These are phyloP conservation scores for Drosophila diplacantha DNA, from an alignment of 2,888 invertebrate genomes.

Conservation along the genomic window DNA sequence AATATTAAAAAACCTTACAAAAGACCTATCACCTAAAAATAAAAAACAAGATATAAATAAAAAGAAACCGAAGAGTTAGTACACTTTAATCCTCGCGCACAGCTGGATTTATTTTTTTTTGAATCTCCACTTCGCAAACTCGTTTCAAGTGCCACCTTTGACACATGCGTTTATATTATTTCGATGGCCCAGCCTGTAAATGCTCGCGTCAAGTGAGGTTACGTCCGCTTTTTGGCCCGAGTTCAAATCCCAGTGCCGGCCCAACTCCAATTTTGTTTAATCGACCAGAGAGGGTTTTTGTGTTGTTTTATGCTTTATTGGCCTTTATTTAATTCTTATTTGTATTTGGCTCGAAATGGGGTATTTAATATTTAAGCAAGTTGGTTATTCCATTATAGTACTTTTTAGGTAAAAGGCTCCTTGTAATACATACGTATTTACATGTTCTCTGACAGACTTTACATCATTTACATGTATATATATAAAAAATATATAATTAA, in stretches of 20 bases:
- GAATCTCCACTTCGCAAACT: slow-evolving; percentile 5
- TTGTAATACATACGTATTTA: not conserved
- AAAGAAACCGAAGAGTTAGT: not conserved
- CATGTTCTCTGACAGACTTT: too few relatives aligned
- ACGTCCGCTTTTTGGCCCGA: slow-evolving; percentile 32
- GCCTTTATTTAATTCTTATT: slow-evolving; percentile 8
- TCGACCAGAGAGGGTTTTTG: slow-evolving; percentile 1
- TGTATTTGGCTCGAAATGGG: not conserved
- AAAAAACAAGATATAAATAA: not conserved
- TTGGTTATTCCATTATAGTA: not conserved
- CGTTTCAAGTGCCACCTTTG: slow-evolving; percentile 41
- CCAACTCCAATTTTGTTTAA: not conserved
- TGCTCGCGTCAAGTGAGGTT: slow-evolving; percentile 6
- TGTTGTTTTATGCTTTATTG: not conserved
- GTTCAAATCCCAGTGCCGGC: slow-evolving; percentile 53
- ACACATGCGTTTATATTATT: not conserved
- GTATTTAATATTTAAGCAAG: not conserved
- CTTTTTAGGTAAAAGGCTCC: not conserved
- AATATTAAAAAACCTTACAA: too few relatives aligned
- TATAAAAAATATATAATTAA: not conserved
- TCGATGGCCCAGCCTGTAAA: slow-evolving; percentile 53
- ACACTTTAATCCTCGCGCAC: slow-evolving; percentile 2
- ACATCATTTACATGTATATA: not conserved
- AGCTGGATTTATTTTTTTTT: slow-evolving; percentile 51
- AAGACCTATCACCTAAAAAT: too few relatives aligned